A percentile compares a stretch with the other conserved stretches of the same genome.
These are phyloP conservation scores for Agrochola litura DNA, from an alignment of 2,888 invertebrate genomes.

Conservation along the genomic window DNA sequence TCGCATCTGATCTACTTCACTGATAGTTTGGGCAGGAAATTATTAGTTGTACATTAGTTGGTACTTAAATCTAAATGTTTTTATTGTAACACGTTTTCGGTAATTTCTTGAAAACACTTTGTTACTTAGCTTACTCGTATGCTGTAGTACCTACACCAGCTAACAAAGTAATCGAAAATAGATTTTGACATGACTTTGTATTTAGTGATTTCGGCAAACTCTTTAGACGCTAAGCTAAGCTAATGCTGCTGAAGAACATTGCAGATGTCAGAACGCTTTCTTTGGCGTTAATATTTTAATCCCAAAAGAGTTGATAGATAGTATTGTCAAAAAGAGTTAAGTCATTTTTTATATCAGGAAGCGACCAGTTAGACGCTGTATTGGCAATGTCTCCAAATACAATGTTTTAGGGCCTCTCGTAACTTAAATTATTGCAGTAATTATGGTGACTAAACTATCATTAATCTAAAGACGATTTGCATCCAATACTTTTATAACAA, in stretches of 20 bases:
- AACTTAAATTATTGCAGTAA: background rate
- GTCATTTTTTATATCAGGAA: background rate
- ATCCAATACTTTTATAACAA: background rate
- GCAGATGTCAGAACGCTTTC: background rate
- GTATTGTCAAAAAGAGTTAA: background rate
- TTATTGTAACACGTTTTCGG: constrained; percentile 8
- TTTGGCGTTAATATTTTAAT: background rate
- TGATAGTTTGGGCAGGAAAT: constrained; percentile 72
- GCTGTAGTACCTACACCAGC: background rate
- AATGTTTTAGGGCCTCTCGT: too few relatives aligned
- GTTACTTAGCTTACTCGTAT: background rate
- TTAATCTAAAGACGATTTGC: background rate
- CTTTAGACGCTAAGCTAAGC: background rate
- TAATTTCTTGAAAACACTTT: constrained; percentile 2
- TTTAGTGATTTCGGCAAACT: background rate
- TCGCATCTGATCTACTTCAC: constrained; percentile 73
- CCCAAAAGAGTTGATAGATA: background rate
- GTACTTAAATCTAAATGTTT: constrained; percentile 36
- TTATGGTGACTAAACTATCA: too few relatives aligned
- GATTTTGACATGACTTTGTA: background rate
- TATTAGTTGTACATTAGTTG: constrained; percentile 59
- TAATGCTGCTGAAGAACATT: background rate
- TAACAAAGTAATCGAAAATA: background rate
- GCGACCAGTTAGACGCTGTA: background rate
- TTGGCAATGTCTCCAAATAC: background rate